A percentile compares a stretch with the other conserved stretches of the same genome.
Conservation (phyloP, 2,888 invertebrate genomes). For the Podotricha telesiphe region DNA sequence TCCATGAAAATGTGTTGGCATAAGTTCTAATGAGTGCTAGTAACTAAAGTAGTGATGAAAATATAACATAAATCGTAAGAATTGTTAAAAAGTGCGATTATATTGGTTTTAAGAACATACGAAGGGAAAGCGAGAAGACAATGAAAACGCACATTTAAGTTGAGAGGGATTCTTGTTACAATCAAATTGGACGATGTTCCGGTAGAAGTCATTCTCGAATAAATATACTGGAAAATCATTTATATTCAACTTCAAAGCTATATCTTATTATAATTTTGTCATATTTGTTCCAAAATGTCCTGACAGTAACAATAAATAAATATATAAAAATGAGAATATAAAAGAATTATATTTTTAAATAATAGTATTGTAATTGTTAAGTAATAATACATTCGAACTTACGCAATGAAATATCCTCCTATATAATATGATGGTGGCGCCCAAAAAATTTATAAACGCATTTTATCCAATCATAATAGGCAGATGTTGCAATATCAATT, state of each 20-base stretch:
- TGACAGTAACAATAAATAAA: no score
- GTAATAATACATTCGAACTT: no score
- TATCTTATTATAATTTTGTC: background rate
- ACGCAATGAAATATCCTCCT: no score
- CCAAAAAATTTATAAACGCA: conserved; percentile 32
- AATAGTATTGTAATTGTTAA: no score
- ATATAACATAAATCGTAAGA: background rate
- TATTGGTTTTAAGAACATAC: conserved; percentile 33
- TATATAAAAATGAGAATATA: no score
- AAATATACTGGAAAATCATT: conserved; percentile 67
- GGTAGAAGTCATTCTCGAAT: conserved; percentile 59
- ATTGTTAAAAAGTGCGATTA: background rate
- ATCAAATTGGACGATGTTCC: conserved; percentile 57
- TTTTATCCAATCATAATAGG: conserved; percentile 53
- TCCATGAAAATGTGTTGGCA: background rate
- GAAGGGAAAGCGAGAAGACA: conserved; percentile 68
- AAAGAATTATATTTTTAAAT: no score
- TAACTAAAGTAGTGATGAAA: no score
- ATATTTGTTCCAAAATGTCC: no score
- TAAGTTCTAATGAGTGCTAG: background rate
- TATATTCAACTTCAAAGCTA: conserved; percentile 1
- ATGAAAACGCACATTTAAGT: conserved; percentile 64
- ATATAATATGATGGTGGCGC: background rate
- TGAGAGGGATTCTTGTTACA: conserved; percentile 54
- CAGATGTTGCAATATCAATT: conserved; percentile 58